phyloP scores from a whole-genome alignment of 2,113 vertebrate species.

The Serranochromis macrocephalus region DNA sequence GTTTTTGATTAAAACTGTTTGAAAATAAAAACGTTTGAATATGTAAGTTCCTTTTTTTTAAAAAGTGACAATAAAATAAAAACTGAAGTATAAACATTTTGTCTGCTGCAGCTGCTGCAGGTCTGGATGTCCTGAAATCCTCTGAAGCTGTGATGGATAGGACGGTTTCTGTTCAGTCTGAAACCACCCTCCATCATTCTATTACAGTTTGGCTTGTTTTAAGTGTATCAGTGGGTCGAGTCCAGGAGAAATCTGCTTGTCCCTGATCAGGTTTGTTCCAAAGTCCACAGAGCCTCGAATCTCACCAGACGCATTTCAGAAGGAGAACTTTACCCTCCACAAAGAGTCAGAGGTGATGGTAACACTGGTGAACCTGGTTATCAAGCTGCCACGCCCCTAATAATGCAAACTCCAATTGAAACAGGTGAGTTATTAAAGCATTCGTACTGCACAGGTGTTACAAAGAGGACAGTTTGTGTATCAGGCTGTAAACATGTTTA shows the following conservation, averaged over 20 bases:
- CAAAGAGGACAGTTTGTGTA: background rate
- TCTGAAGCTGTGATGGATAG: background rate
- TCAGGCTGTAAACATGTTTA: background rate
- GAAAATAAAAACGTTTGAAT: background rate
- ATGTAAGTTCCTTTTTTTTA: accelerated
- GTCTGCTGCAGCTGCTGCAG: background rate
- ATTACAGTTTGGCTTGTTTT: accelerated
- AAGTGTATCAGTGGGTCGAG: background rate
- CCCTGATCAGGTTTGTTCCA: background rate
- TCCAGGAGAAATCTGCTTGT: background rate
- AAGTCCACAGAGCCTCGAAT: accelerated
- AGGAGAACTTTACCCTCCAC: accelerated
- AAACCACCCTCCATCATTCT: accelerated
- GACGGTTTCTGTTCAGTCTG: background rate
- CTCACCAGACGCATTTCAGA: background rate
- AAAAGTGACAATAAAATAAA: background rate
- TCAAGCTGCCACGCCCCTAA: background rate
- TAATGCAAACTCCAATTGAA: background rate
- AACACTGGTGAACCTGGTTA: background rate
- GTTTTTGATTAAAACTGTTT: background rate
- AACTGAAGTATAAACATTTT: background rate
- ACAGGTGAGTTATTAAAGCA: background rate
- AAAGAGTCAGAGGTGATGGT: accelerated
- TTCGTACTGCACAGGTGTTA: background rate
- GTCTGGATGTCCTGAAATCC: background rate